A percentile compares a stretch with the other conserved stretches of the same genome.
Evolutionary conservation across 2,797 vertebrate species (phyloP).

Genomic region (Brotogeris chrysoptera): DNA sequence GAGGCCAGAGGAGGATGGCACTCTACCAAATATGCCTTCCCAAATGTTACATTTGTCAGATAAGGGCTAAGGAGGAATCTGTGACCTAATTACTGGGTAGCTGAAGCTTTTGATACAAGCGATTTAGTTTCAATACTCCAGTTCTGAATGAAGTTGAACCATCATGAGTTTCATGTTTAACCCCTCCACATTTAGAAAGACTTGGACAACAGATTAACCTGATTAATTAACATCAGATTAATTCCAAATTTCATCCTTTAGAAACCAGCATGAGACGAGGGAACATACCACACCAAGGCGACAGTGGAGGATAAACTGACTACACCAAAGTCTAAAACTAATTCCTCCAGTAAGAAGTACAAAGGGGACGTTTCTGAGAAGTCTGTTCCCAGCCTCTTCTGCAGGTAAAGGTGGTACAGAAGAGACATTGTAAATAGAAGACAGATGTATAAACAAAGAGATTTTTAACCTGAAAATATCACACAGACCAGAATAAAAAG

Average conservation of each 20-base stretch:
- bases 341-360: background rate
- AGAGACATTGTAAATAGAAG: background rate
- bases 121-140: background rate
- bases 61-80: background rate
- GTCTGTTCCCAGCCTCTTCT: background rate
- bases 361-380: background rate
- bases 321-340: background rate
- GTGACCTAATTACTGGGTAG: background rate
- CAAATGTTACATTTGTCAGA: background rate
- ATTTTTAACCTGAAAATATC: constrained; percentile 11
- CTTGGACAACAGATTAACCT: background rate
- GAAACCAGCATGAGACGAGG: background rate
- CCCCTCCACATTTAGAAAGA: background rate
- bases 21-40: background rate
- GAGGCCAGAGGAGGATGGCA: background rate
- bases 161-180: background rate
- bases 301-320: background rate
- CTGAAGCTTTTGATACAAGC: background rate
- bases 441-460: background rate
- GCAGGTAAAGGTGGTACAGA: background rate
- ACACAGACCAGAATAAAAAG: background rate
- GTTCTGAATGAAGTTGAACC: background rate
- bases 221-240: background rate
- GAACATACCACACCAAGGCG: background rate
- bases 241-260: background rate